Base-by-base conservation (phyloP, 2,113 vertebrate species). In the Vulpes ferrilata region DNA sequence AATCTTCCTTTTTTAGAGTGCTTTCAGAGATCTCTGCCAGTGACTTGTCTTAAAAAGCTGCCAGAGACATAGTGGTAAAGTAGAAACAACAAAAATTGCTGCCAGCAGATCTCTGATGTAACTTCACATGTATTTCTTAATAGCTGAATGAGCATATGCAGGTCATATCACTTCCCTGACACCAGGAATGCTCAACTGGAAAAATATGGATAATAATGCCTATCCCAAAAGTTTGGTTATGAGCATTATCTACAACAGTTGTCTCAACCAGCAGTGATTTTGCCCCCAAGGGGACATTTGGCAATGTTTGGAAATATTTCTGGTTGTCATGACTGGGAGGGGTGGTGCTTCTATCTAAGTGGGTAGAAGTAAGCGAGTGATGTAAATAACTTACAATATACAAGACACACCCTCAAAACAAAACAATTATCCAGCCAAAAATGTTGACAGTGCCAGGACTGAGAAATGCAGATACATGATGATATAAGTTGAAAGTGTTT, bases 21-120 rank as follows among this genome's bases (percentile, higher is more conserved):
- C 78, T 94, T 84, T 88, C 84, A 48, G 90, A 96, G 86, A 93
- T 76, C 59, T 80, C 89, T 87, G 65, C 59, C 87, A 93, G 79
- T 2, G 32, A 19, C 88, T 38, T 71, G 55, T 55, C 65, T 79
- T 67, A 51, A 35, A 89, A 81, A 71, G 38, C 59, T 88, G 59
- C 88, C 95, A 86, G 82, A 88, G 81, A 86, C 64, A 62, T 0
- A 60, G 48, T 3, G 27, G 48, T 27, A 30, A 55, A 27, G 20
- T 11, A 13, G 15, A 85, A 91, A 76, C 25, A 59, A 88, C 23
- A 88, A 43, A 48, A 25, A 65, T 16, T 10, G n/a, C 60, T n/a
- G 32, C 85, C 81, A 81, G 79, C 13, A 64, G 11, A 64, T 59
- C 93, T 55, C 51, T 65, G 57, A 27, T 13, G 4, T 10, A 59